These are phyloP conservation scores for Mallotus villosus DNA, from an alignment of 2,797 vertebrate genomes.

Conservation along the genomic window DNA sequence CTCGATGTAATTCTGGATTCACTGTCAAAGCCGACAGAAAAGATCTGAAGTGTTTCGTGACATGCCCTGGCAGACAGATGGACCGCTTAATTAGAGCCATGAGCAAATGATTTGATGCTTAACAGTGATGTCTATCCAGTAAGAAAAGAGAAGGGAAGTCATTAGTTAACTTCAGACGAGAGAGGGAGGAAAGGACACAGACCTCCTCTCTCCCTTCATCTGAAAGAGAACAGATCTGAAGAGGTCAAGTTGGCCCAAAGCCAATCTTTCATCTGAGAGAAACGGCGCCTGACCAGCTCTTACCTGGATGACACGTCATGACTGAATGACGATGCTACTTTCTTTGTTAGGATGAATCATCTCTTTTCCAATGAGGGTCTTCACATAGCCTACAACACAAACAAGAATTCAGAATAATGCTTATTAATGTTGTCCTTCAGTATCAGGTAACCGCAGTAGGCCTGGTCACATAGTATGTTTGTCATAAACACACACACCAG, in stretches of 20 bases:
- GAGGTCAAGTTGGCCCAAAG: background rate
- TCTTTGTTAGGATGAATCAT: too few species aligned
- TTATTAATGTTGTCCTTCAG: background rate
- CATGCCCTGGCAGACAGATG: conserved; percentile 15
- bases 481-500: conserved; percentile 7
- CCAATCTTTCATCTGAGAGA: background rate
- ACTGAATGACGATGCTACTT: conserved; percentile 2
- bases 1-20: conserved; percentile 13
- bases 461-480: background rate
- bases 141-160: conserved; percentile 21
- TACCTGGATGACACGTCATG: conserved; percentile 7
- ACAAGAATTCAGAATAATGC: background rate
- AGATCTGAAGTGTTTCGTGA: conserved; percentile 8
- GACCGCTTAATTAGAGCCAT: conserved; percentile 11
- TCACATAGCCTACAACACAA: too few species aligned
- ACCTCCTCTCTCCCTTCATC: background rate
- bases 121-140: conserved; percentile 24
- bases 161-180: conserved; percentile 12
- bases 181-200: conserved; percentile 7
- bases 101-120: conserved; percentile 5
- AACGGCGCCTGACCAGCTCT: background rate
- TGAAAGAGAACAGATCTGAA: conserved; percentile 6
- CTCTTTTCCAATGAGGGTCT: too few species aligned
- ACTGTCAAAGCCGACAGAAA: conserved; percentile 1
- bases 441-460: background rate